Evolutionary conservation across 2,888 invertebrate genomes (phyloP).

Genomic region (Parnassius glacialis): DNA sequence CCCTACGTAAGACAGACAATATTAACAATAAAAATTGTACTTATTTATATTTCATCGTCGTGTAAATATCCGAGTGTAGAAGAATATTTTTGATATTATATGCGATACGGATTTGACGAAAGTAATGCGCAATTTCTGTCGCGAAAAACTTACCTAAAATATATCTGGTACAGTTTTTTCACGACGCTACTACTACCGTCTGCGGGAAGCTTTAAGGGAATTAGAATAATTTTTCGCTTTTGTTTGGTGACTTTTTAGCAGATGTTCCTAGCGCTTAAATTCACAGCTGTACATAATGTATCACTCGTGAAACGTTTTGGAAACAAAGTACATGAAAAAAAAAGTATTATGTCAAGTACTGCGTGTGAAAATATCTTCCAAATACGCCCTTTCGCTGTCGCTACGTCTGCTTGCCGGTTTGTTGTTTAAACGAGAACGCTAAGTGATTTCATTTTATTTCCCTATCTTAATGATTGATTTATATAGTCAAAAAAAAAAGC

Average conservation of each 20-base stretch:
- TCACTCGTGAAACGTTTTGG: slow-evolving; percentile 10
- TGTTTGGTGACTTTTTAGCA: slow-evolving; percentile 13
- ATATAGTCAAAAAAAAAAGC: slow-evolving; percentile 1
- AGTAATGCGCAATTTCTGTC: too few species aligned
- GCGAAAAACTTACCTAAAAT: too few species aligned
- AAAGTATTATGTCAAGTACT: slow-evolving; percentile 8
- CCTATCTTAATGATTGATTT: slow-evolving; percentile 12
- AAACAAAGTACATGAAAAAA: slow-evolving; percentile 17
- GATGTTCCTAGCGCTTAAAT: slow-evolving; percentile 9
- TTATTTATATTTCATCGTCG: too few species aligned
- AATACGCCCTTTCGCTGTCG: slow-evolving; percentile 29
- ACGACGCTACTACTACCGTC: too few species aligned
- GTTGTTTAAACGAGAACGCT: slow-evolving; percentile 16
- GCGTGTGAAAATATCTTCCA: slow-evolving; percentile 23
- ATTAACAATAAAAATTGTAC: too few species aligned
- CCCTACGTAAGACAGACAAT: too few species aligned
- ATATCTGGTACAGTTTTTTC: too few species aligned
- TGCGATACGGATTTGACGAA: too few species aligned
- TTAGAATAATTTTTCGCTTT: slow-evolving; percentile 1
- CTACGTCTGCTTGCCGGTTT: slow-evolving; percentile 6
- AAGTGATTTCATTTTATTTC: slow-evolving; percentile 9
- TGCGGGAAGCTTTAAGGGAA: too few species aligned
- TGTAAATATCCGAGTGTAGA: too few species aligned
- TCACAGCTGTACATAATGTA: slow-evolving; percentile 15
- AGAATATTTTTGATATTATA: too few species aligned